Evolutionary conservation across 1,140 invertebrate genomes (phyloP), one percentile per base, ranked within the genome.

Genomic region (Penaeus chinensis): DNA sequence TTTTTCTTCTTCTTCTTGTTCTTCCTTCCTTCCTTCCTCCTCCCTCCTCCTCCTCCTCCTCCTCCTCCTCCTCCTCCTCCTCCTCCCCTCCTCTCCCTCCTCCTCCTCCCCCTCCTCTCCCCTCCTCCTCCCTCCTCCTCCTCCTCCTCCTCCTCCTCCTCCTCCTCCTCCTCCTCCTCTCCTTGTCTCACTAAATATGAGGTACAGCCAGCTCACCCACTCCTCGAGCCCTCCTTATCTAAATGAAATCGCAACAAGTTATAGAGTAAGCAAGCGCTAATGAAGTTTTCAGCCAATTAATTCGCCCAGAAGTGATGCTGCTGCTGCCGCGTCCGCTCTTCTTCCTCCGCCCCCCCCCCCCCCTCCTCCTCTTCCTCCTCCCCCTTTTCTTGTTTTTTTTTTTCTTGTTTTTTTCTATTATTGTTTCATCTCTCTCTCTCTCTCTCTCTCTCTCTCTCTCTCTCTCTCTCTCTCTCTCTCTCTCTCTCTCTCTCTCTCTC

Each of bases 301-400:
- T 84, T 83, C 86, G 42, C n/a, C 32, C 65, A 77, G 81, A 63
- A 91, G 91, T 90, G 90, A 91, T 91, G 91, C 89, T 84, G 88
- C 89, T 91, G 90, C 90, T 90, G 91, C 91, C 91, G 77, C 24
- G 61, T 63, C 63, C 84, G 4, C 87, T 86, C 71, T 89, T 84
- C 83, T 90, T 80, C 63, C 60, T n/a, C 83, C 27, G 2, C 82
- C 13, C 16, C 32, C 24, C n/a, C 19, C 69, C 63, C 5, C 89
- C 79, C 81, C 83, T 76, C 88, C 79, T 79, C 47, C 42, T 62
- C 19, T 42, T 22, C 13, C 32, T 42, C 24, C 13, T 47, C 32
- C 37, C 7, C 37, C 24, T 42, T 32, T 13, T 47, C 47, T 47
- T 47, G 0, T 2, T 16, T 16, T 54, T 13, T 2, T 54, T 54